Evolutionary conservation across 2,888 invertebrate species (phyloP).

Genomic region (Chesias legatella): DNA sequence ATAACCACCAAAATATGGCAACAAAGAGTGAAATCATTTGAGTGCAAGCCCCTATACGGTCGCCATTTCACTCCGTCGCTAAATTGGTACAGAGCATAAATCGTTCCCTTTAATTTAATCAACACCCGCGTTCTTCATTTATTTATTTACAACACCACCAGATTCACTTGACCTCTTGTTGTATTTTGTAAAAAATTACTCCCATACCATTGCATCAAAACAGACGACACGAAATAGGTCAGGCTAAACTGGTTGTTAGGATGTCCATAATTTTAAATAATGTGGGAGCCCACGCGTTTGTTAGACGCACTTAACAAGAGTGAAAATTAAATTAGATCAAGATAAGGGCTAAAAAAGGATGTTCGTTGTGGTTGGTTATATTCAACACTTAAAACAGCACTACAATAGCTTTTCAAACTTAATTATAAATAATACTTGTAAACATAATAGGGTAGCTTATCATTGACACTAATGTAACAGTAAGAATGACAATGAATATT

Average conservation of each 20-base stretch:
- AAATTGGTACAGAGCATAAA: conserved; percentile 74
- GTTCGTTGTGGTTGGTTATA: conserved; percentile 16
- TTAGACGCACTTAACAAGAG: conserved; percentile 46
- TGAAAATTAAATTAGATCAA: conserved; percentile 45
- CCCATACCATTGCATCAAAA: conserved; percentile 21
- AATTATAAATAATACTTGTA: too few relatives aligned
- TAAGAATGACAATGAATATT: too few relatives aligned
- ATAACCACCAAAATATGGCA: conserved; percentile 36
- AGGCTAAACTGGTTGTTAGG: conserved; percentile 39
- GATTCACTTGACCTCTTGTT: conserved; percentile 40
- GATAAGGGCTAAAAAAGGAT: conserved; percentile 37
- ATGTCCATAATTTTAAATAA: conserved; percentile 60
- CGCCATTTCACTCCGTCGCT: conserved; percentile 72
- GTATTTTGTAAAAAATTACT: conserved; percentile 32
- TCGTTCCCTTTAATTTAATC: conserved; percentile 76
- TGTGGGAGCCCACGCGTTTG: conserved; percentile 54
- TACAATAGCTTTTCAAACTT: too few relatives aligned
- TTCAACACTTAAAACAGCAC: conserved; percentile 5
- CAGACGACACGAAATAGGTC: conserved; percentile 29
- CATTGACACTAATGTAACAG: too few relatives aligned
- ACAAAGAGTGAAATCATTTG: conserved; percentile 54
- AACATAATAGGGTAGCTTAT: too few relatives aligned
- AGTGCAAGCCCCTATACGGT: conserved; percentile 59
- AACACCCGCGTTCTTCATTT: conserved; percentile 65
- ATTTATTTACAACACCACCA: conserved; percentile 49